Conservation (phyloP, 2,113 vertebrate species). For the Alexandromys fortis region DNA sequence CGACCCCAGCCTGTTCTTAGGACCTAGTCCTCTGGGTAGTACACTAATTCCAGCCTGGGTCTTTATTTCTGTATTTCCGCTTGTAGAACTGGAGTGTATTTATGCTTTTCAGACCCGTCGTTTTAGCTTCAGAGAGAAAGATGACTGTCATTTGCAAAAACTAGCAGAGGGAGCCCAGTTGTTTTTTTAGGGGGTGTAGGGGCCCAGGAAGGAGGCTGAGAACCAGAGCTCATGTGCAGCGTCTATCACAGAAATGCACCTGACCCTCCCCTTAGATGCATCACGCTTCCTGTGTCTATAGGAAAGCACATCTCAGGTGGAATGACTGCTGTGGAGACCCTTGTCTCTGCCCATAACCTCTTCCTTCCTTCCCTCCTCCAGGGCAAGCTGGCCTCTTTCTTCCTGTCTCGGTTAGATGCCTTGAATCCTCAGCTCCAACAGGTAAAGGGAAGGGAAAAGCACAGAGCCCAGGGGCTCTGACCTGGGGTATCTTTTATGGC, state of each 20-base stretch:
- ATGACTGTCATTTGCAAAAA: background rate
- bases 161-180: background rate
- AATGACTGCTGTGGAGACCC: background rate
- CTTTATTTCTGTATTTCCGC: background rate
- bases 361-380: constrained; percentile 62
- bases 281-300: background rate
- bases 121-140: background rate
- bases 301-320: background rate
- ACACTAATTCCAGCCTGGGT: background rate
- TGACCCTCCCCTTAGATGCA: rapidly evolving
- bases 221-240: background rate
- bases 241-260: background rate
- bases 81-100: background rate
- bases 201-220: background rate
- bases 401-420: constrained; percentile 90
- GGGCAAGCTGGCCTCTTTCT: constrained; percentile 93
- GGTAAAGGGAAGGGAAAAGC: constrained; percentile 78
- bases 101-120: background rate
- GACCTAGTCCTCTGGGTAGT: background rate
- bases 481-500: background rate
- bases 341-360: background rate
- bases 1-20: background rate
- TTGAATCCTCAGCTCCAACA: constrained; percentile 89
- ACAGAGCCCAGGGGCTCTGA: background rate
- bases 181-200: background rate